These are phyloP conservation scores for Automeris io DNA, from an alignment of 2,888 invertebrate species.

Conservation along the genomic window DNA sequence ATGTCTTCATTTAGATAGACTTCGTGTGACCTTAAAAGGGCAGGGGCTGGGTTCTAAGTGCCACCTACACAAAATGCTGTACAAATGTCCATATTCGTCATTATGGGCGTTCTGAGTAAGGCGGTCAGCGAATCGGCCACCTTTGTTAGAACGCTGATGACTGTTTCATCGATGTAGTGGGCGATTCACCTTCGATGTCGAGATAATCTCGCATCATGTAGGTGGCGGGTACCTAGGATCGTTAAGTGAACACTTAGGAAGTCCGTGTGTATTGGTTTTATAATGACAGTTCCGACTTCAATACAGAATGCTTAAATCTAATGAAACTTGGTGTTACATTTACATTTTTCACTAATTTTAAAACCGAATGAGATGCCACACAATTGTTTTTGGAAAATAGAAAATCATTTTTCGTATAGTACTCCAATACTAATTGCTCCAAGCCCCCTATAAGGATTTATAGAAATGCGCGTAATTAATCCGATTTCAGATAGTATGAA, in stretches of 20 bases:
- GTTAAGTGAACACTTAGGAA: conserved; percentile 35
- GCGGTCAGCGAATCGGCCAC: conserved; percentile 61
- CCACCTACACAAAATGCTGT: conserved; percentile 55
- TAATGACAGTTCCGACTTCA: conserved; percentile 22
- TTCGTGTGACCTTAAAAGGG: conserved; percentile 49
- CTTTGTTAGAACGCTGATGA: conserved; percentile 65
- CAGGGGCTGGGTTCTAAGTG: conserved; percentile 51
- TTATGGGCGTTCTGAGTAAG: conserved; percentile 64
- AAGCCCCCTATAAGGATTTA: too few relatives aligned
- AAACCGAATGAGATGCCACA: background rate
- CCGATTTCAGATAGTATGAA: too few relatives aligned
- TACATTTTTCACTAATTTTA: background rate
- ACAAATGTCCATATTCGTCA: conserved; percentile 70
- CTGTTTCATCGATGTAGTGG: conserved; percentile 52
- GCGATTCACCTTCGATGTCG: conserved; percentile 71
- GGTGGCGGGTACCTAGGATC: conserved; percentile 42
- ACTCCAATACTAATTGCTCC: too few relatives aligned
- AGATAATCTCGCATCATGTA: conserved; percentile 53
- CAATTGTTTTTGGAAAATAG: background rate
- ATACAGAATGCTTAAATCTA: conserved; percentile 25
- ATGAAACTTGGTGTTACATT: too few relatives aligned
- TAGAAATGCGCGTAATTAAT: too few relatives aligned
- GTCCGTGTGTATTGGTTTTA: conserved; percentile 40
- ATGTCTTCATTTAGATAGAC: conserved; percentile 25
- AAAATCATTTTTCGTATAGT: background rate